A percentile compares a stretch with the other conserved stretches of the same genome.
Evolutionary conservation across 2,797 vertebrate genomes (phyloP).

Genomic region (Coccyzus lansbergi): DNA sequence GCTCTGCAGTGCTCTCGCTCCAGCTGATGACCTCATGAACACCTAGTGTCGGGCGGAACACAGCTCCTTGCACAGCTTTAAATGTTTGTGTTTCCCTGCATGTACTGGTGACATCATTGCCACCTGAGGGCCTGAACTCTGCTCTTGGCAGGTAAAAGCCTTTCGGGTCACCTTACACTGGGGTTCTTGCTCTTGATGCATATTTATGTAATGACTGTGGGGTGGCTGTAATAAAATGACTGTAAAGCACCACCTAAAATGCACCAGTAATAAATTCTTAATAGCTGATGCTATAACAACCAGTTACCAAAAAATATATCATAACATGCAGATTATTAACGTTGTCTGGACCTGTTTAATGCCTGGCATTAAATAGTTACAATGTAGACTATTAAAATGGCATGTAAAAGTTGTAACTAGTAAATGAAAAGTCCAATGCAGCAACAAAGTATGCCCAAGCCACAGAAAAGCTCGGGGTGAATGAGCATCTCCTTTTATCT

Average conservation of each 20-base stretch:
- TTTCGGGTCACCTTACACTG: conserved; percentile 19
- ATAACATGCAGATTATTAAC: conserved; percentile 44
- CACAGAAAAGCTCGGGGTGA: neutral
- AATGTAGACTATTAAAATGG: conserved; percentile 28
- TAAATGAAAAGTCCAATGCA: conserved; percentile 28
- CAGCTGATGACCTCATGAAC: conserved; percentile 64
- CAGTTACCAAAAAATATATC: neutral
- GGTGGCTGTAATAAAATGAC: conserved; percentile 55
- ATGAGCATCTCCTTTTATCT: neutral
- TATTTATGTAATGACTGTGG: conserved; percentile 46
- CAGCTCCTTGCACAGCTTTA: conserved; percentile 47
- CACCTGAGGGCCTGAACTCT: conserved; percentile 52
- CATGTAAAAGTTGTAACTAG: conserved; percentile 34
- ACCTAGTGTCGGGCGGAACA: conserved; percentile 11
- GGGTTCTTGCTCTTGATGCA: neutral
- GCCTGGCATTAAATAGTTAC: conserved; percentile 29
- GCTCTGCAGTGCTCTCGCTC: conserved; percentile 7
- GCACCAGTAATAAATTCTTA: conserved; percentile 59
- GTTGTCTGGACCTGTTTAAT: conserved; percentile 21
- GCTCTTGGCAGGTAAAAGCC: conserved; percentile 60
- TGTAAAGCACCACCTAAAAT: conserved; percentile 59
- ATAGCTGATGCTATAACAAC: conserved; percentile 35
- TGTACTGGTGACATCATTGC: conserved; percentile 56
- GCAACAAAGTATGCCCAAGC: neutral
- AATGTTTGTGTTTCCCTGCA: conserved; percentile 35